Conservation (phyloP, 2,113 vertebrate species). For the Proteles cristata region DNA sequence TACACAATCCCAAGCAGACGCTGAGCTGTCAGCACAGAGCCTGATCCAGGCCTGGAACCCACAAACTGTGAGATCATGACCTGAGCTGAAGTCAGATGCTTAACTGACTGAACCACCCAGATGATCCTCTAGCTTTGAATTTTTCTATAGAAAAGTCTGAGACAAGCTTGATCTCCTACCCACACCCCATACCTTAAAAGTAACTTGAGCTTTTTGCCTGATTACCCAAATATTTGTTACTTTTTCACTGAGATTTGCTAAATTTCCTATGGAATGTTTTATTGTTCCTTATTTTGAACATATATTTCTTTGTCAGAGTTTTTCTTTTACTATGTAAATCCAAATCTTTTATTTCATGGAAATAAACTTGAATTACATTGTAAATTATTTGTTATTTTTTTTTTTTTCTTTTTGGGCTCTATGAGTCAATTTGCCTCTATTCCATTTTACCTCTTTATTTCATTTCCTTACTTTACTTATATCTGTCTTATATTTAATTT, state of each 20-base stretch:
- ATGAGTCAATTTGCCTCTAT: background rate
- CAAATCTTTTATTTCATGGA: background rate
- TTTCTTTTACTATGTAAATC: background rate
- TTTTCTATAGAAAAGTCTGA: background rate
- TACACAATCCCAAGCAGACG: too few species aligned
- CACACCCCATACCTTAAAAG: background rate
- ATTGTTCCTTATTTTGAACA: conserved; percentile 37
- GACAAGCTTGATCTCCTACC: background rate
- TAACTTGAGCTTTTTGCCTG: background rate
- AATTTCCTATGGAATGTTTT: background rate
- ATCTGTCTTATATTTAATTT: background rate
- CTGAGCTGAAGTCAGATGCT: too few species aligned
- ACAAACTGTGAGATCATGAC: too few species aligned
- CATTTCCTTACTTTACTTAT: background rate
- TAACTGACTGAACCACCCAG: too few species aligned
- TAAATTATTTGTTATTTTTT: background rate
- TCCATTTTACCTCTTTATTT: conserved; percentile 9
- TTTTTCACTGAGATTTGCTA: background rate
- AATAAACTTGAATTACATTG: background rate
- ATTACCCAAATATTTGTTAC: background rate
- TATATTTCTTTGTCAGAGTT: background rate
- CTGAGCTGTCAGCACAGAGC: too few species aligned
- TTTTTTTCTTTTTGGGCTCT: background rate
- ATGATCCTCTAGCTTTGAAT: background rate
- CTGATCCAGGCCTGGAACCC: too few species aligned